phyloP scores from a whole-genome alignment of 2,888 invertebrate species.

The Tenthredo distinguenda region DNA sequence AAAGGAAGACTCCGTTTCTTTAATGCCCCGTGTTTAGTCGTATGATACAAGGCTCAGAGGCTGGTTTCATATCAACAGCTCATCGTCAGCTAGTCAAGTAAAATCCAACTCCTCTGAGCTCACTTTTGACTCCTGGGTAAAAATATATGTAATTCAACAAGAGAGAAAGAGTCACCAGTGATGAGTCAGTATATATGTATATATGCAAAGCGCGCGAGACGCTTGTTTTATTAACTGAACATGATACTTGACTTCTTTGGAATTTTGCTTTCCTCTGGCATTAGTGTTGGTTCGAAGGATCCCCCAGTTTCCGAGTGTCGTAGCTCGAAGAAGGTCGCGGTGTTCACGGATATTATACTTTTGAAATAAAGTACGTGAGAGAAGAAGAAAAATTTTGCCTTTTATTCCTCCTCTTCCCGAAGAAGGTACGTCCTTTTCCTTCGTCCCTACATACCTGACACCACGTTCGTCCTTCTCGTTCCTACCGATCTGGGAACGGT shows the following conservation, averaged over 20 bases:
- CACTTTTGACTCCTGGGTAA: neutral
- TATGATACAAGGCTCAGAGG: neutral
- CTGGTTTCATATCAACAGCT: neutral
- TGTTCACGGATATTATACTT: neutral
- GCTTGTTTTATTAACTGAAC: neutral
- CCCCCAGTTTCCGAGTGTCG: neutral
- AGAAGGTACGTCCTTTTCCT: neutral
- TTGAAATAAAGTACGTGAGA: neutral
- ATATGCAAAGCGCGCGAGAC: neutral
- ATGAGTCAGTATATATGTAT: neutral
- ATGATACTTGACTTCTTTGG: neutral
- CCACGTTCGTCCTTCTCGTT: neutral
- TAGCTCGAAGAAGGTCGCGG: neutral
- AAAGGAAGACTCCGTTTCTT: neutral
- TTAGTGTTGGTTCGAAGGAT: neutral
- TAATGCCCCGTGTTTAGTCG: neutral
- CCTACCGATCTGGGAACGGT: slow-evolving; percentile 24
- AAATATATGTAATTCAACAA: neutral
- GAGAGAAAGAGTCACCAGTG: neutral
- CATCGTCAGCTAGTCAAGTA: neutral
- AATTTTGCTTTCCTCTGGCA: neutral
- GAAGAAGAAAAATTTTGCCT: neutral
- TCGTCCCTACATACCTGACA: neutral
- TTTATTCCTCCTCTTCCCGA: neutral
- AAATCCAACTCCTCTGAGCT: neutral